A percentile compares a stretch with the other conserved stretches of the same genome.
phyloP scores from a whole-genome alignment of 2,113 vertebrate genomes.

The Bungarus multicinctus region DNA sequence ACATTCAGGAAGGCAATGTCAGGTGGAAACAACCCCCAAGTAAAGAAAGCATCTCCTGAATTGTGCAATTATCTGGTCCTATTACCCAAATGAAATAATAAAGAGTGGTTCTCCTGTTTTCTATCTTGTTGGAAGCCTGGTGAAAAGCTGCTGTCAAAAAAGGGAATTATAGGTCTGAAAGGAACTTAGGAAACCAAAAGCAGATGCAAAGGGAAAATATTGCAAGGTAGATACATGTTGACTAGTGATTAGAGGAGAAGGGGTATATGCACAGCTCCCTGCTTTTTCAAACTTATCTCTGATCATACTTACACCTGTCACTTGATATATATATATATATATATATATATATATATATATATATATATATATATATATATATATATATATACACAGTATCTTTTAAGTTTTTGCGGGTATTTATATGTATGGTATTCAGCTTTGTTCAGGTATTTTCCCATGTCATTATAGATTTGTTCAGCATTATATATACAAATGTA shows the following conservation, averaged over 20 bases:
- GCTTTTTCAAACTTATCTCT: background rate
- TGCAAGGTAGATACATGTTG: background rate
- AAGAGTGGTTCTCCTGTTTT: background rate
- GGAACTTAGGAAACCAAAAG: background rate
- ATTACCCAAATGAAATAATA: background rate
- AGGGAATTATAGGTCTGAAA: background rate
- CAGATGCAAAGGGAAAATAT: background rate
- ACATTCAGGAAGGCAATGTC: background rate
- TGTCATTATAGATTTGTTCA: too few relatives aligned
- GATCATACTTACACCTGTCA: background rate
- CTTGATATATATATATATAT: background rate
- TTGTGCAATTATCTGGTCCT: background rate
- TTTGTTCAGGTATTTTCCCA: too few relatives aligned
- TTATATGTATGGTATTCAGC: too few relatives aligned
- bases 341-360: background rate
- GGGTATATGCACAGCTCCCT: background rate
- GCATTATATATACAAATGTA: background rate
- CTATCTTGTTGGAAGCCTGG: background rate
- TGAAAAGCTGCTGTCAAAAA: background rate
- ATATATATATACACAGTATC: too few relatives aligned
- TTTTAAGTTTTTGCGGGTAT: too few relatives aligned
- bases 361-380: too few relatives aligned
- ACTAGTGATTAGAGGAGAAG: background rate
- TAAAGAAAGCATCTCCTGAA: background rate
- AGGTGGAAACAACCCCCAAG: background rate